Base-by-base conservation (phyloP, 2,888 invertebrate genomes). In the Noctua janthina region DNA sequence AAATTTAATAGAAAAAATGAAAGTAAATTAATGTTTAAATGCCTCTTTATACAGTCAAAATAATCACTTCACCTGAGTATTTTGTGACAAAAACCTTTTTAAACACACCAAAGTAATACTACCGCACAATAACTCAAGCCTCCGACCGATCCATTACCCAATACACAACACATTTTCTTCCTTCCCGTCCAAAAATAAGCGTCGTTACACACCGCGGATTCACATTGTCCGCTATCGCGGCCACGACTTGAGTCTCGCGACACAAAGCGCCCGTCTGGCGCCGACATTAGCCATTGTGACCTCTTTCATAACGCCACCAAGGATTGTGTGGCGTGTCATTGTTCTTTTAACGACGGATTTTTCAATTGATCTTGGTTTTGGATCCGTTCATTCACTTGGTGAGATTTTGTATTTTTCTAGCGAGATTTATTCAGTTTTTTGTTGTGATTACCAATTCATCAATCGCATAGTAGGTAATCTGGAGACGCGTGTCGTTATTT, bases 241-340 rank as follows among this genome's bases (percentile, higher is more conserved):
- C 77, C 73, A 54, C 62, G 68, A 83, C 78, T 83, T 70, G 83
- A 75, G 81, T 75, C 78, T 71, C 75, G 68, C 74, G 64, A 4
- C 69, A 88, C 79, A 82, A 86, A 76, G 80, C 71, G 51, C 72
- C 64, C 78, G 76, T 49, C 78, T 78, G 86, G 62, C 43, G 49
- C 15, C 73, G 69, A 85, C 85, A 88, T 79, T 73, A 81, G 78
- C 87, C 46, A 82, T 84, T 86, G 84, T 67, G 74, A 80, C 62
- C 76, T 23, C 84, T 69, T 69, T 83, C 39, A 51, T 69, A 64
- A 46, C 29, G 49, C 66, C 43, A 49, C 71, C 23, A 1, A 72
- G 15, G 67, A 72, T 71, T 54, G 56, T 79, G 80, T 46, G 64
- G 51, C n/a, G 23, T n/a, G 54, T 20, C 49, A 78, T 85, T 85